Evolutionary conservation across 2,888 invertebrate genomes (phyloP).

Genomic region (Drosophila ustulata): DNA sequence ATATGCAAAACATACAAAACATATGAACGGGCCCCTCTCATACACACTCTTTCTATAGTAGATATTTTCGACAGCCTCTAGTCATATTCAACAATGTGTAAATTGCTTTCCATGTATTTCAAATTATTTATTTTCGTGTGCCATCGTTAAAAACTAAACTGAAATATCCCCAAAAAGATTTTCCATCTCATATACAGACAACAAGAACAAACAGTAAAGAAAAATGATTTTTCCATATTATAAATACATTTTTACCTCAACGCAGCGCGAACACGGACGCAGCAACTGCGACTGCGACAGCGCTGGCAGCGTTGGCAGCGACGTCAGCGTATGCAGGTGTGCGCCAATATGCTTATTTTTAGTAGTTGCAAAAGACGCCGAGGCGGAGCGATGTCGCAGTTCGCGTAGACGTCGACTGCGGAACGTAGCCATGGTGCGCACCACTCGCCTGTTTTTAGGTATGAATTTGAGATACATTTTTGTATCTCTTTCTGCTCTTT

Average conservation of each 20-base stretch:
- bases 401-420: slow-evolving; percentile 19
- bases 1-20: not conserved
- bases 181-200: slow-evolving; percentile 21
- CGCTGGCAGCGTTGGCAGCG: slow-evolving; percentile 33
- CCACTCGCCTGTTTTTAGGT: slow-evolving; percentile 62
- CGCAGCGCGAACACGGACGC: slow-evolving; percentile 26
- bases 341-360: slow-evolving; percentile 68
- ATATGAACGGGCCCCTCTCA: not conserved
- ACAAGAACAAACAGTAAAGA: slow-evolving; percentile 11
- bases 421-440: slow-evolving; percentile 61
- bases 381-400: slow-evolving; percentile 19
- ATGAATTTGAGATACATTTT: slow-evolving; percentile 39
- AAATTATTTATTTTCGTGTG: slow-evolving; percentile 50
- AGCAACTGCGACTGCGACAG: slow-evolving; percentile 13
- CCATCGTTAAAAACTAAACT: slow-evolving; percentile 59
- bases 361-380: slow-evolving; percentile 41
- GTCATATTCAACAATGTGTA: slow-evolving; percentile 69
- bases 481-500: slow-evolving; percentile 16
- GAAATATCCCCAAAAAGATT: slow-evolving; percentile 38
- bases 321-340: slow-evolving; percentile 64
- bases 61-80: slow-evolving; percentile 33
- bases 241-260: slow-evolving; percentile 78
- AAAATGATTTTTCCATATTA: slow-evolving; percentile 77
- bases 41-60: slow-evolving; percentile 4
- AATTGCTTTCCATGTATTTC: slow-evolving; percentile 63